phyloP scores from a whole-genome alignment of 92 coral and sea anemone genomes.

The Blastomussa wellsi region DNA sequence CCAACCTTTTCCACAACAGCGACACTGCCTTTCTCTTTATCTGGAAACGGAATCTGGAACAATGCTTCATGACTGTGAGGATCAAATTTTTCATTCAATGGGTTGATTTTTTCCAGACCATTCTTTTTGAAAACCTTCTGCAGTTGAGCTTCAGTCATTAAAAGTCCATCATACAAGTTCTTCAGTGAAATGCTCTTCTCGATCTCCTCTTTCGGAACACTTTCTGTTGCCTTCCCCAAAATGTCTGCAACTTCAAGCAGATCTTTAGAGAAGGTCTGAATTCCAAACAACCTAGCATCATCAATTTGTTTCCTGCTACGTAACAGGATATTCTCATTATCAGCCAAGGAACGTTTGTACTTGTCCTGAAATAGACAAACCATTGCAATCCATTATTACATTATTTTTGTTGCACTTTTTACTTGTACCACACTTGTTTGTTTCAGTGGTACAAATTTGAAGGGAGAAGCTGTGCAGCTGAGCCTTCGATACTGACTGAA shows the following conservation, averaged over 20 bases:
- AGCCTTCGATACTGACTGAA: too few relatives aligned
- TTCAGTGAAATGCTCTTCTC: slow-evolving; percentile 71
- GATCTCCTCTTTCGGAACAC: slow-evolving; percentile 85
- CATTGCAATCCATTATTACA: not conserved
- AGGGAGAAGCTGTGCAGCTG: not conserved
- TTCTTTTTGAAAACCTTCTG: slow-evolving; percentile 90
- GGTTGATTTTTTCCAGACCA: slow-evolving; percentile 89
- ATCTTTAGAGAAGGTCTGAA: slow-evolving; percentile 94
- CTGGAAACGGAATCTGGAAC: slow-evolving; percentile 87
- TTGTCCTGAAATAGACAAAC: slow-evolving; percentile 70
- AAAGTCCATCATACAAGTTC: slow-evolving; percentile 93
- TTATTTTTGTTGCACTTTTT: not conserved
- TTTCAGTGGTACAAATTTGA: not conserved
- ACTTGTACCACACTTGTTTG: not conserved
- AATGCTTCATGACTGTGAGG: slow-evolving; percentile 96
- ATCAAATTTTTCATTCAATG: slow-evolving; percentile 91
- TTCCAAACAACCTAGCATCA: slow-evolving; percentile 93
- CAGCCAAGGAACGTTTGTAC: slow-evolving; percentile 94
- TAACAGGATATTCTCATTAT: slow-evolving; percentile 86
- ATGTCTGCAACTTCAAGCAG: slow-evolving; percentile 96
- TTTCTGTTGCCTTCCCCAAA: slow-evolving; percentile 91
- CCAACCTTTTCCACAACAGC: slow-evolving; percentile 93
- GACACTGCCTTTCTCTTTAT: slow-evolving; percentile 91
- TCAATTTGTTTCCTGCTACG: slow-evolving; percentile 90
- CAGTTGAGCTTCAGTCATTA: slow-evolving; percentile 87